Conservation (phyloP, 2,888 invertebrate genomes). For the Sesamia inferens region DNA sequence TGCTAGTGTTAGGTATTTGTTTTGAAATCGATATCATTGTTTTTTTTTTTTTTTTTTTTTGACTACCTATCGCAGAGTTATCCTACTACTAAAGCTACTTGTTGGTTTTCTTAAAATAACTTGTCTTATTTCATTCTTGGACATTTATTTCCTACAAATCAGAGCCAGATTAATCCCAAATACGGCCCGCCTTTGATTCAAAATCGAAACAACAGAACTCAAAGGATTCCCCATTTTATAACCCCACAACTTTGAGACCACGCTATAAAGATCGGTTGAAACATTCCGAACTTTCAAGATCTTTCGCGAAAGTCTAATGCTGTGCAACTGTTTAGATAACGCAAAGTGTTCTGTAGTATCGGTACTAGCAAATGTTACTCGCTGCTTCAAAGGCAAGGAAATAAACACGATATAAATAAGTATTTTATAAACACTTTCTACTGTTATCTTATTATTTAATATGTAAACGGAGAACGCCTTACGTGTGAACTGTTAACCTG, state of each 20-base stretch:
- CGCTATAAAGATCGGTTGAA: slow-evolving; percentile 29
- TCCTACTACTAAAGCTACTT: slow-evolving; percentile 2
- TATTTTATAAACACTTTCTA: slow-evolving; percentile 63
- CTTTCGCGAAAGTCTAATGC: slow-evolving; percentile 50
- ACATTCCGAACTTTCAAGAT: slow-evolving; percentile 50
- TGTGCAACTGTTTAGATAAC: slow-evolving; percentile 59
- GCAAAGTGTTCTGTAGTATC: slow-evolving; percentile 52
- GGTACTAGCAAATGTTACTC: slow-evolving; percentile 47
- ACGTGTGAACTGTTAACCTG: slow-evolving; percentile 46
- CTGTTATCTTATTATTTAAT: slow-evolving; percentile 57
- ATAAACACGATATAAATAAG: slow-evolving; percentile 54
- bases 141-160: too few species aligned
- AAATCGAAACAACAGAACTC: slow-evolving; percentile 12
- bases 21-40: slow-evolving; percentile 1
- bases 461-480: slow-evolving; percentile 34
- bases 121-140: not conserved
- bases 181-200: slow-evolving; percentile 21
- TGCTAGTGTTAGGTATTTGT: slow-evolving; percentile 25
- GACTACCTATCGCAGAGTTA: not conserved
- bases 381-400: slow-evolving; percentile 62
- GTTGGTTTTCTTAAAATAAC: not conserved
- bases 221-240: slow-evolving; percentile 42
- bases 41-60: slow-evolving; percentile 1
- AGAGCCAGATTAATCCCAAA: not conserved
- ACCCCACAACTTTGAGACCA: slow-evolving; percentile 35